Base-by-base conservation (phyloP, 2,113 vertebrate species). In the Anhinga rufa region DNA sequence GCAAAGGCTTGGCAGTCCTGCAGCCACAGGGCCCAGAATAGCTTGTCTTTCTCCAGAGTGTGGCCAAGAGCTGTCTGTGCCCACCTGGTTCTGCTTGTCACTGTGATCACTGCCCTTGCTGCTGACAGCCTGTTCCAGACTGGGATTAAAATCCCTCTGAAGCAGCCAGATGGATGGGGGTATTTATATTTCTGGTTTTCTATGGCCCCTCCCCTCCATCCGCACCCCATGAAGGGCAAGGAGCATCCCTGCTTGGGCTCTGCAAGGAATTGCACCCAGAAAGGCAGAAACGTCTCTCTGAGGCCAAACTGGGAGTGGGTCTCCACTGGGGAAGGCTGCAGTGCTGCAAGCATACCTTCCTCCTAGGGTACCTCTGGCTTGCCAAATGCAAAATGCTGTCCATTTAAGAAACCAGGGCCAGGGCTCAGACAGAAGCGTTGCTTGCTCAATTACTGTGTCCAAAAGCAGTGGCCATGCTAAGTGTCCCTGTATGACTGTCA, bases 41-140 rank as follows among this genome's bases (percentile, higher is more conserved):
- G 95, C 55, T 51, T 21, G 0, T 51, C 58, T 93, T 93, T 82
- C 58, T 82, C 61, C 9, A 9, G 82, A 38, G 86, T 0, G 0
- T 2, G 6, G 78, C 80, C 88, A 71, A 55, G 91, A 17, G 77
- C 70, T 49, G 22, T 87, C 88, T 93, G 66, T 9, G 46, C 17
- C 90, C 97, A 97, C 86, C 97, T 98, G 98, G 81, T 46, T 19
- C 97, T 95, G 97, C 75, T 95, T 42, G 72, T 98, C 97, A 95
- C 71, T 18, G 82, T 5, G 10, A 65, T 14, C 61, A 6, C 90
- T 57, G 48, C 40, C 66, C 62, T 71, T 40, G 90, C 42, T 83
- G 61, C 82, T 49, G 28, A 5, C 44, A 22, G 62, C 18, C 31
- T 57, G 40, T 76, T 86, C 68, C 81, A 78, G n/a, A 38, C 38